Evolutionary conservation across 1,140 invertebrate genomes (phyloP).

Genomic region (Oncopeltus fasciatus): DNA sequence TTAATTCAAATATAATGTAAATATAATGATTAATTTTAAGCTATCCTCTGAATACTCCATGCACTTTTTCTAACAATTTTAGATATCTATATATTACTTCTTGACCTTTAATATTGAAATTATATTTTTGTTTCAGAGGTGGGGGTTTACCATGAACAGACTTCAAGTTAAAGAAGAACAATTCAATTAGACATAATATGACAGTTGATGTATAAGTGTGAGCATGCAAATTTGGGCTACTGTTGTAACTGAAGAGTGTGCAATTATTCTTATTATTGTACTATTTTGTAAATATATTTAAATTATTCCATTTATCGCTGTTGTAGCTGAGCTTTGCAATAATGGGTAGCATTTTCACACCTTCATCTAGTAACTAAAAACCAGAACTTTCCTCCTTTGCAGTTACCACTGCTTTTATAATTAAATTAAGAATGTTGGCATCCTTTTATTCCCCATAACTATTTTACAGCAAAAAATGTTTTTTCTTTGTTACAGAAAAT

Average conservation of each 20-base stretch:
- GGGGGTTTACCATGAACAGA: not conserved
- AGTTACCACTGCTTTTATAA: too few relatives aligned
- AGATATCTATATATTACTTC: not conserved
- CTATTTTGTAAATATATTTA: not conserved
- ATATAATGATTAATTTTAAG: not conserved
- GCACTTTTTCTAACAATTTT: not conserved
- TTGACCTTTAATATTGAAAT: too few relatives aligned
- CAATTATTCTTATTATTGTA: not conserved
- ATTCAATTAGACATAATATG: not conserved
- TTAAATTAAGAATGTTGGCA: too few relatives aligned
- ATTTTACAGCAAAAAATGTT: too few relatives aligned
- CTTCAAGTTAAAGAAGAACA: not conserved
- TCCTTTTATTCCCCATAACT: too few relatives aligned
- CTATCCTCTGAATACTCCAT: not conserved
- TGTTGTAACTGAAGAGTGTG: not conserved
- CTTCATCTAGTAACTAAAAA: too few relatives aligned
- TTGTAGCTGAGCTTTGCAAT: too few relatives aligned
- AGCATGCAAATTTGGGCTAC: not conserved
- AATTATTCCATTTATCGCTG: too few relatives aligned
- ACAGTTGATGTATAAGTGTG: not conserved
- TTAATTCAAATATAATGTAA: not conserved
- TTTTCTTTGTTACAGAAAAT: too few relatives aligned
- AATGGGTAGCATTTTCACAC: too few relatives aligned
- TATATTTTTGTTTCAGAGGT: not conserved
- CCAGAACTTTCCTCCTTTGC: too few relatives aligned